Evolutionary conservation across 2,888 invertebrate genomes (phyloP), one percentile per base, ranked within the genome.

Genomic region (Pachydiplax longipennis): DNA sequence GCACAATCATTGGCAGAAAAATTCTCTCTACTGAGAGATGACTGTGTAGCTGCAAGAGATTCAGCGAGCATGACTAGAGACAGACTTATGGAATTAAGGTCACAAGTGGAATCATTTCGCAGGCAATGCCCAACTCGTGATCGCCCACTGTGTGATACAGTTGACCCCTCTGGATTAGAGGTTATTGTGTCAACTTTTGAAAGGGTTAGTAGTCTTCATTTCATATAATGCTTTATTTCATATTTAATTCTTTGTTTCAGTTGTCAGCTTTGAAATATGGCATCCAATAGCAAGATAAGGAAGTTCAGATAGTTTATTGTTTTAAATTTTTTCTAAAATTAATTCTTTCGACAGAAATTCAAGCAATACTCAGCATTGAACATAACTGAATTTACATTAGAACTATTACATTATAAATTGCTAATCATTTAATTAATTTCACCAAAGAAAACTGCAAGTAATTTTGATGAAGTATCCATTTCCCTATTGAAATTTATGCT

Each of bases 71-170:
- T 95, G 87, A 94, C 96, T 87, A 95, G 95, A 92, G 95, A 95
- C 91, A 95, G 95, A 91, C 95, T 96, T 90, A 94, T 94, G 90
- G 96, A 96, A 92, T 94, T 96, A 92, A 94, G 95, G 4, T 94
- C 95, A 31, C 96, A 96, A 92, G 93, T 97, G 90, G 95, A 96
- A 91, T 94, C 94, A 83, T 93, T 95, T 80, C 95, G 95, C 93
- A 96, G 96, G 92, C 96, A 96, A 92, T 97, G 97, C 93, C 94
- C 95, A 90, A 94, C 95, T 91, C 95, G 96, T 92, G 97, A 97
- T 94, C 95, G 96, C 48, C 95, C 96, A 81, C 95, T 97, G 0
- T 97, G 97, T 93, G 97, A 97, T 92, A 97, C 97, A 22, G 94
- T 97, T 92, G 96, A 97, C 93, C 95, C 96, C 90, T 95, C 96